Percentiles rank a stretch among this genome's conserved stretches.
Evolutionary conservation across 92 coral and sea anemone species (phyloP).

Genomic region (Porites divaricata): DNA sequence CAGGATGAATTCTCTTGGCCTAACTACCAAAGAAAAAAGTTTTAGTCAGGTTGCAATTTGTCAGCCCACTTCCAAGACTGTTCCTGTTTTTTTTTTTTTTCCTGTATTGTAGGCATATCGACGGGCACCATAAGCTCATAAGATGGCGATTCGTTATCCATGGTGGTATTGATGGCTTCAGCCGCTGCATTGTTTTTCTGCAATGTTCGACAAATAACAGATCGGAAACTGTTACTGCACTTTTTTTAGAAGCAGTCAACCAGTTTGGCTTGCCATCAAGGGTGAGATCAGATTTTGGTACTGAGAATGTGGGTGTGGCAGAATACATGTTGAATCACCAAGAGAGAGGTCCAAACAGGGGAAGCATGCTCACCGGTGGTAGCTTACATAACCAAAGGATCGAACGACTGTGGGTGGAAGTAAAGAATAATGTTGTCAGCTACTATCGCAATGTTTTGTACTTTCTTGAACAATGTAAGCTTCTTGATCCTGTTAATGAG

Average conservation of each 20-base stretch:
- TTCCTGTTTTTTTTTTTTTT: no score
- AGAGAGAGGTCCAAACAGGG: constrained; percentile 52
- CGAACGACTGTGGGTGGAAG: constrained; percentile 58
- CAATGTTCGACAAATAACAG: constrained; percentile 55
- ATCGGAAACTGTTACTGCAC: constrained; percentile 59
- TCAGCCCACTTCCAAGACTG: no score
- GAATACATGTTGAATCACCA: constrained; percentile 55
- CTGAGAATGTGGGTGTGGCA: constrained; percentile 72
- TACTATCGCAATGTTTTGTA: constrained; percentile 61
- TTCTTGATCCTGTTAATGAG: constrained; percentile 60
- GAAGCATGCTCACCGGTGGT: constrained; percentile 63
- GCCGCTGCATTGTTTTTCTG: constrained; percentile 53
- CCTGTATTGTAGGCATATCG: constrained; percentile 57
- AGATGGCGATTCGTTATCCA: constrained; percentile 63
- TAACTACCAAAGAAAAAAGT: no score
- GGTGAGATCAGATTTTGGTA: constrained; percentile 68
- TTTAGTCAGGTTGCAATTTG: no score
- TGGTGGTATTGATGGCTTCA: constrained; percentile 69
- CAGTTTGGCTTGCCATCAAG: constrained; percentile 67
- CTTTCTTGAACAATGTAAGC: constrained; percentile 60
- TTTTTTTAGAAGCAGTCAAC: constrained; percentile 55
- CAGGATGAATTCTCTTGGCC: no score
- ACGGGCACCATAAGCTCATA: constrained; percentile 59
- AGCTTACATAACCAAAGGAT: constrained; percentile 60
- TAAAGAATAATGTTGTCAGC: constrained; percentile 52